These are phyloP conservation scores for Rhincodon typus DNA, from an alignment of 2,797 vertebrate species.

Conservation along the genomic window DNA sequence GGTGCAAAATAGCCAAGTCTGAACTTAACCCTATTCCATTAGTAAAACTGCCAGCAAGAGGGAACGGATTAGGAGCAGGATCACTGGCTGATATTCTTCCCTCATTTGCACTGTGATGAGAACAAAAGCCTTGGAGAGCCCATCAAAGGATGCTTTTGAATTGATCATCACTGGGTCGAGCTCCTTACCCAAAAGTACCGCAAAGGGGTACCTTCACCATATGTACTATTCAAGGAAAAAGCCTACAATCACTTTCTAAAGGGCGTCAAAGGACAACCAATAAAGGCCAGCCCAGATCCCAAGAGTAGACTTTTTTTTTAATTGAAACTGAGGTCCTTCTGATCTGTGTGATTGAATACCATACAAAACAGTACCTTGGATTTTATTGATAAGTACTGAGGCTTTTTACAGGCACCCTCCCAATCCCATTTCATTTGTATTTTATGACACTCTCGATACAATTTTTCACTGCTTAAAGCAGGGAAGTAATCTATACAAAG, in stretches of 20 bases:
- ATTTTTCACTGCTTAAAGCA: not conserved
- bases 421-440: not conserved
- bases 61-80: not conserved
- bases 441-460: not conserved
- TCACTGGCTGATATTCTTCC: not conserved
- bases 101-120: not conserved
- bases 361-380: not conserved
- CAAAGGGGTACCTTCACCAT: not conserved
- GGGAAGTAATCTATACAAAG: not conserved
- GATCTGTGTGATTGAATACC: not conserved
- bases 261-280: not conserved
- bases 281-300: not conserved
- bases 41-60: not conserved
- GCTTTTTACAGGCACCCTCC: not conserved
- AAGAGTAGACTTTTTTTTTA: not conserved
- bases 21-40: not conserved
- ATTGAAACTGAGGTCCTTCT: not conserved
- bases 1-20: not conserved
- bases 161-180: not conserved
- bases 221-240: not conserved
- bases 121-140: not conserved
- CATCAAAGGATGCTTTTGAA: not conserved
- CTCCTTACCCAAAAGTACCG: not conserved
- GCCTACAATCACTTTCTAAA: not conserved
- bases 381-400: not conserved